These are phyloP conservation scores for Linyphia triangularis DNA, from an alignment of 2,888 invertebrate genomes.

Conservation along the genomic window DNA sequence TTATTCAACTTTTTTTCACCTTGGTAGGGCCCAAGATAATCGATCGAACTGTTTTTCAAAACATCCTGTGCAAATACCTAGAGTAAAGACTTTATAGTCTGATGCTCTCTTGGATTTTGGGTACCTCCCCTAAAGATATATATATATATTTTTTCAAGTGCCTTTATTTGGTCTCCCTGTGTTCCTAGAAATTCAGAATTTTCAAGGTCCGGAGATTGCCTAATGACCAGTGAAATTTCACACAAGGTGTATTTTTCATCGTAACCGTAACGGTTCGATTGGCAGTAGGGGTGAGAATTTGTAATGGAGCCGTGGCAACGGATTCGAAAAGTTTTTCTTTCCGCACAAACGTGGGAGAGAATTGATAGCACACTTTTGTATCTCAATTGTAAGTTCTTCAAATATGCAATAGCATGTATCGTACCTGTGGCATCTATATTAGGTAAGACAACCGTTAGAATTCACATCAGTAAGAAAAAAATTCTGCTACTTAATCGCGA, in stretches of 20 bases:
- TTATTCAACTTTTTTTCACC: background rate
- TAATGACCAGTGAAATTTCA: constrained; percentile 57
- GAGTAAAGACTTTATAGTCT: constrained; percentile 10
- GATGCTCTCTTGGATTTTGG: constrained; percentile 7
- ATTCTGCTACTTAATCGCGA: too few relatives aligned
- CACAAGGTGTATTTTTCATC: constrained; percentile 53
- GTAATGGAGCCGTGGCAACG: constrained; percentile 5
- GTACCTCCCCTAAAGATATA: background rate
- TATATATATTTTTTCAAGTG: constrained; percentile 10
- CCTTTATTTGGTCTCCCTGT: constrained; percentile 40
- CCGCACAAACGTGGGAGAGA: too few relatives aligned
- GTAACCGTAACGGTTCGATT: constrained; percentile 23
- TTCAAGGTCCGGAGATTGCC: constrained; percentile 60
- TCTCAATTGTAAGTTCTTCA: too few relatives aligned
- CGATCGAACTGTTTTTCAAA: constrained; percentile 23
- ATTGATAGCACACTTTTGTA: too few relatives aligned
- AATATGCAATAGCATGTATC: too few relatives aligned
- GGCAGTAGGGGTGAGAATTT: constrained; percentile 11
- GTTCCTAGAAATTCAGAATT: constrained; percentile 65
- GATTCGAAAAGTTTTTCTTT: background rate
- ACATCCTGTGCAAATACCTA: constrained; percentile 12
- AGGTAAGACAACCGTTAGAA: too few relatives aligned
- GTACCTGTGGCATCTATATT: too few relatives aligned
- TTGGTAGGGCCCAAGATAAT: constrained; percentile 4
- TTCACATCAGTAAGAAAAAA: too few relatives aligned